Evolutionary conservation across 2,888 invertebrate species (phyloP), one percentile per base, ranked within the genome.

Genomic region (Lagria hirta): DNA sequence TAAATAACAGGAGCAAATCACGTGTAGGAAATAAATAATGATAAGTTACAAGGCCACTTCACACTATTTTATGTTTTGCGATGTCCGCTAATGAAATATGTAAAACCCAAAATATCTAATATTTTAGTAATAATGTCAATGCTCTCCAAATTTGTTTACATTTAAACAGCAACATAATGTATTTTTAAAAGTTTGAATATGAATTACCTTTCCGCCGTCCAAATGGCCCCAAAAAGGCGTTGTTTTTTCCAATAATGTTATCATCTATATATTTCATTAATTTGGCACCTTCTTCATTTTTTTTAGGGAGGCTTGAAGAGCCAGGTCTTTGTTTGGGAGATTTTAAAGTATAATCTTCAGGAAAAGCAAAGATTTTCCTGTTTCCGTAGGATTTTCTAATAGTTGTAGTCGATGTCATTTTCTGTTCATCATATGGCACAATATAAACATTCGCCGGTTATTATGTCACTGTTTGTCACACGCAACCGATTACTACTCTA

Each of bases 221-320:
- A 65, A 83, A 91, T 6, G 91, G 91, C 35, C 90, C 88, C 58
- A 84, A 79, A 69, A 90, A 90, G 13, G 84, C 83, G 59, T 84
- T 84, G 56, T 84, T 84, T 67, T 83, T 86, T 40, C 90, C 90
- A 62, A 90, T 83, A 53, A 90, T 75, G 70, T 84, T 89, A 52
- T 87, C 84, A 61, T 88, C 86, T 53, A 91, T 85, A 65, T 85
- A 88, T 66, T 83, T 83, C 54, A 88, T 75, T 55, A 90, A 73
- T 66, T 85, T 85, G 27, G 76, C 75, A 16, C 79, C 77, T 61
- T 87, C 86, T 64, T 86, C 84, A 54, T 72, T 75, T 58, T 78
- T 77, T 62, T 77, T 81, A 35, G 65, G 63, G 40, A 62, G 51
- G 49, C 55, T 59, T 24, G 51, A 55, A 23, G 37, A 45, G 38